These are phyloP conservation scores for Sternarchorhynchus goeldii DNA, from an alignment of 2,797 vertebrate genomes.

Conservation along the genomic window DNA sequence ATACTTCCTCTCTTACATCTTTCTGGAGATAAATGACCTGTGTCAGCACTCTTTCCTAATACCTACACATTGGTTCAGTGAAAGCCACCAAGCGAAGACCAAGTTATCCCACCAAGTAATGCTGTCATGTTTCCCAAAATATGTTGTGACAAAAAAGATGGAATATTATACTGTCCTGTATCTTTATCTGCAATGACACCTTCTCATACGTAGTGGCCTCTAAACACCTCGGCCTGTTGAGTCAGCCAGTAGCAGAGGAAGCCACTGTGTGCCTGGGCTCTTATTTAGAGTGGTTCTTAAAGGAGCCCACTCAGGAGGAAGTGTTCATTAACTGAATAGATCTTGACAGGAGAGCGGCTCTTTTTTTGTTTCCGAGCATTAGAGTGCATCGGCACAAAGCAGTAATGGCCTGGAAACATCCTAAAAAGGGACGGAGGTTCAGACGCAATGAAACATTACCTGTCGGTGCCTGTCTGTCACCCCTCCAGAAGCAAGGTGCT, in stretches of 20 bases:
- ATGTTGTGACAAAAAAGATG: conserved; percentile 26
- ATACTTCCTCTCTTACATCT: conserved; percentile 27
- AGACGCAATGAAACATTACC: conserved; percentile 48
- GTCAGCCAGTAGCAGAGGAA: conserved; percentile 46
- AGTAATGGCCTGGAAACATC: conserved; percentile 48
- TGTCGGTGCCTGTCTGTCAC: conserved; percentile 37
- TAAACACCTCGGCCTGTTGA: conserved; percentile 45
- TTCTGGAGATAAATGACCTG: conserved; percentile 40
- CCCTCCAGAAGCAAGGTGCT: conserved; percentile 37
- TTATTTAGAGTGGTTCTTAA: conserved; percentile 60
- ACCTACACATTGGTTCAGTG: not conserved
- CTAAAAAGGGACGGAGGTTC: conserved; percentile 43
- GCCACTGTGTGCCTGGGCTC: conserved; percentile 46
- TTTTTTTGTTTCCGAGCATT: conserved; percentile 55
- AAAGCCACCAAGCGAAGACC: conserved; percentile 14
- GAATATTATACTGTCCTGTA: not conserved
- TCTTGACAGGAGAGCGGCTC: conserved; percentile 55
- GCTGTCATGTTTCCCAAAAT: not conserved
- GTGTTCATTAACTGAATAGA: conserved; percentile 56
- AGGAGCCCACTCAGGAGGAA: conserved; percentile 51
- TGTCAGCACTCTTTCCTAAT: conserved; percentile 26
- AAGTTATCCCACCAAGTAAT: not conserved
- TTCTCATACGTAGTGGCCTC: conserved; percentile 16
- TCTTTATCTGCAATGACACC: conserved; percentile 22
- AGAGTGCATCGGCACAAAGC: conserved; percentile 50